Base-by-base conservation (phyloP, 2,888 invertebrate species). In the Blastobasis lacticolella region DNA sequence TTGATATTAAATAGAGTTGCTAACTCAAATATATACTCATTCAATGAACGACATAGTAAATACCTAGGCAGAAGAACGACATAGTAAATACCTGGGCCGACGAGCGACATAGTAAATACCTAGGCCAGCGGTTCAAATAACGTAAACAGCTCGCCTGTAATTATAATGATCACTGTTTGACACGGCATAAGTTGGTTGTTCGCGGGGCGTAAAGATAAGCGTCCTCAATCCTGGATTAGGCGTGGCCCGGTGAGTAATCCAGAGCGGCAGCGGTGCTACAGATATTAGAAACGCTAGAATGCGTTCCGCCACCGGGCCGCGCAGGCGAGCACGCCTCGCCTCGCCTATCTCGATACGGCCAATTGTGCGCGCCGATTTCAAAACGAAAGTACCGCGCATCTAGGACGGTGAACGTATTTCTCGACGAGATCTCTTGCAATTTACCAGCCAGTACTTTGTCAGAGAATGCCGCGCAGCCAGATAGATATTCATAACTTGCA, bases 321-420 rank as follows among this genome's bases (percentile, higher is more conserved):
- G 75, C n/a, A n/a, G n/a, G n/a, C 70, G 72, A 67, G 76, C 75
- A 71, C 46, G 48, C 38, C 41, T 51, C 50, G 50, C 49, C 46
- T 75, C 73, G 44, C 74, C 73, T 79, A 76, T 78, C 85, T 83
- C 81, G 84, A 81, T 79, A 84, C 84, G 83, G 85, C 78, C 84
- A 85, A 86, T 86, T 86, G 87, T 86, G 78, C 79, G 83, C 79
- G 80, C 79, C 81, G 87, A 87, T 87, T 87, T 88, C 88, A 85
- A 87, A 88, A 87, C 84, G 88, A 88, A 88, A 88, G 88, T 87
- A 84, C 84, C 77, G 78, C 81, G 82, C 87, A 86, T 85, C 85
- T 85, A 82, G 87, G 87, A 82, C 86, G 87, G 86, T 86, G 87
- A 88, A 86, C 87, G 87, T 87, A 85, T 81, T 85, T 82, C 83